Conservation (phyloP, 2,797 vertebrate species). For the Emydoidea blandingii region DNA sequence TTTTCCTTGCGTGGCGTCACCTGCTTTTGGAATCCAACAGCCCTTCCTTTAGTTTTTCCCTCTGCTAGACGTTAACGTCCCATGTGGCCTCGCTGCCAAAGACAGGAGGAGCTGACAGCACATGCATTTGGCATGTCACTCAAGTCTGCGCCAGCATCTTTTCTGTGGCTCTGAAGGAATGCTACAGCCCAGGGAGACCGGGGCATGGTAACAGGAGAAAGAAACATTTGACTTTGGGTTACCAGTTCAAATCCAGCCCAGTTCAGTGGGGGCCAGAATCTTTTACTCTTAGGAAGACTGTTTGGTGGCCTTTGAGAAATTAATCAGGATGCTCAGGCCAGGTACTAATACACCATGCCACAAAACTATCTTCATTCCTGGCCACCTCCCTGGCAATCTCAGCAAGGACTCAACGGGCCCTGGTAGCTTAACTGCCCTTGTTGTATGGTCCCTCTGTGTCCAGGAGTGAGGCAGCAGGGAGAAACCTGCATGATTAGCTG, state of each 20-base stretch:
- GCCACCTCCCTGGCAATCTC: neutral
- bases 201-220: neutral
- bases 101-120: neutral
- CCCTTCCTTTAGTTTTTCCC: neutral
- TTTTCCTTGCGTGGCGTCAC: neutral
- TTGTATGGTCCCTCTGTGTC: neutral
- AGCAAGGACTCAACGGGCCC: accelerated
- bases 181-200: accelerated
- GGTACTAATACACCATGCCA: accelerated
- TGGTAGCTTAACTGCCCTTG: neutral
- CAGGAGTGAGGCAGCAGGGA: accelerated
- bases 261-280: neutral
- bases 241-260: neutral
- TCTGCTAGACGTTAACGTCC: neutral
- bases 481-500: neutral
- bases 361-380: neutral
- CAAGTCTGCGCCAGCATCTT: neutral
- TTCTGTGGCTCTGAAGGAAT: neutral
- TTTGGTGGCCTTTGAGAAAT: neutral
- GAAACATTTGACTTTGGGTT: neutral
- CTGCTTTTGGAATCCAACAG: neutral
- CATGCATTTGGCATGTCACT: neutral
- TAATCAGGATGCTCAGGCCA: neutral
- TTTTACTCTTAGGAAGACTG: neutral
- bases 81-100: neutral